Evolutionary conservation across 2,113 vertebrate genomes (phyloP).

Genomic region (Crotalus viridis): DNA sequence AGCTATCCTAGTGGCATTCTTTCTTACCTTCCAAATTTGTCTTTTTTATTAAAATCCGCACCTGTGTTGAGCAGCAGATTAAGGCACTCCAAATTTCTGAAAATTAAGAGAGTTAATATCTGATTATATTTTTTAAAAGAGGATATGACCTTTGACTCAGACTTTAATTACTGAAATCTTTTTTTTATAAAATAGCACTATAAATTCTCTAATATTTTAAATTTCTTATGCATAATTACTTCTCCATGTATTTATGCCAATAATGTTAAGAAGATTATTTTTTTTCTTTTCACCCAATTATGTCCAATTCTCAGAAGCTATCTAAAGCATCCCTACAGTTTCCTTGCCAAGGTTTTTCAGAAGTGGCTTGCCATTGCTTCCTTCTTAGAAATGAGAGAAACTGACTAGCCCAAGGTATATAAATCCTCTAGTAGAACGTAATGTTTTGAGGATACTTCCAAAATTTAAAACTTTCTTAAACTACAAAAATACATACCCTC

Average conservation of each 20-base stretch:
- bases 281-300: background rate
- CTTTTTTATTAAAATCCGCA: constrained; percentile 96
- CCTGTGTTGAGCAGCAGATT: constrained; percentile 96
- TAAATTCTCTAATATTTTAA: background rate
- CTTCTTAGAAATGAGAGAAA: background rate
- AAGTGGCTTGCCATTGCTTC: background rate
- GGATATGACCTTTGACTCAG: background rate
- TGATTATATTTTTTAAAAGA: constrained; percentile 16
- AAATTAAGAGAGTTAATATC: constrained; percentile 27
- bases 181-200: background rate
- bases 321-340: background rate
- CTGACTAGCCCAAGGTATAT: background rate
- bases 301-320: background rate
- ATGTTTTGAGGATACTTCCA: background rate
- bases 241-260: background rate
- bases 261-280: background rate
- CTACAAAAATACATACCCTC: constrained; percentile 84
- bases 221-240: background rate
- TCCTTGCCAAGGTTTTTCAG: background rate
- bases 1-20: background rate
- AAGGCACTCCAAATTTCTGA: constrained; percentile 97
- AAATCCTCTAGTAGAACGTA: background rate
- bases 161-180: background rate
- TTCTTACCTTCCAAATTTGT: constrained; percentile 94
- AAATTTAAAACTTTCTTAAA: background rate